A percentile compares a stretch with the other conserved stretches of the same genome.
Evolutionary conservation across 2,797 vertebrate species (phyloP).

Genomic region (Pipistrellus kuhlii): DNA sequence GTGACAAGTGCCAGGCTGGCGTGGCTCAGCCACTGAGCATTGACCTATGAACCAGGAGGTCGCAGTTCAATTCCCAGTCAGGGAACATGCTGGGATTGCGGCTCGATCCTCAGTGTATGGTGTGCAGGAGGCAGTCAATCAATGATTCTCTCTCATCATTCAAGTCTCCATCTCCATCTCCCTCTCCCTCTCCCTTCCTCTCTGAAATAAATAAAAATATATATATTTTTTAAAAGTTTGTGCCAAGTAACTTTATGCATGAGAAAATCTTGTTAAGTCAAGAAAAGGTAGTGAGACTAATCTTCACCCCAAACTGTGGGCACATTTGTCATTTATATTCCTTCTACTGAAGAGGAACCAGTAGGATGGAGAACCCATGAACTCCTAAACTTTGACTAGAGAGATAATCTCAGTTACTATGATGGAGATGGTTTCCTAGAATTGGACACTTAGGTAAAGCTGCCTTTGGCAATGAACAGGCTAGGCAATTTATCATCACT

Average conservation of each 20-base stretch:
- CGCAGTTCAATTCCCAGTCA: no score
- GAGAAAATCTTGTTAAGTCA: slow-evolving; percentile 7
- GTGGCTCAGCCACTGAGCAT: no score
- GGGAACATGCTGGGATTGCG: no score
- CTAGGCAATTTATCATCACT: background rate
- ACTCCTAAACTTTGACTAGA: background rate
- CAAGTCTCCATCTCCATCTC: no score
- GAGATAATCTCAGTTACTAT: slow-evolving; percentile 3
- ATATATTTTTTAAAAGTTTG: background rate
- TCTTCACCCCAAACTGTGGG: background rate
- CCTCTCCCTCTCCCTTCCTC: no score
- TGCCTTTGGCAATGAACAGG: background rate
- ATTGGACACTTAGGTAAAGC: background rate
- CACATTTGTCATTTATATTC: background rate
- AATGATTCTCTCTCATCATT: no score
- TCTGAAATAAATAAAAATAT: no score
- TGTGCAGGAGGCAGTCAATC: no score
- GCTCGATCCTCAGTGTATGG: no score
- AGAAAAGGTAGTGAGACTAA: slow-evolving; percentile 21
- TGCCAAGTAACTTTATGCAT: background rate
- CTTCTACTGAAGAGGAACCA: background rate
- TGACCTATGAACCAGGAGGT: no score
- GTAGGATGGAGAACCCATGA: background rate
- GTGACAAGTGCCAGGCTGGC: background rate
- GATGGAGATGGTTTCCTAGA: slow-evolving; percentile 1